Percentiles rank a stretch among this genome's conserved stretches.
Conservation (phyloP, 1,140 invertebrate species). For the Halyomorpha halys region DNA sequence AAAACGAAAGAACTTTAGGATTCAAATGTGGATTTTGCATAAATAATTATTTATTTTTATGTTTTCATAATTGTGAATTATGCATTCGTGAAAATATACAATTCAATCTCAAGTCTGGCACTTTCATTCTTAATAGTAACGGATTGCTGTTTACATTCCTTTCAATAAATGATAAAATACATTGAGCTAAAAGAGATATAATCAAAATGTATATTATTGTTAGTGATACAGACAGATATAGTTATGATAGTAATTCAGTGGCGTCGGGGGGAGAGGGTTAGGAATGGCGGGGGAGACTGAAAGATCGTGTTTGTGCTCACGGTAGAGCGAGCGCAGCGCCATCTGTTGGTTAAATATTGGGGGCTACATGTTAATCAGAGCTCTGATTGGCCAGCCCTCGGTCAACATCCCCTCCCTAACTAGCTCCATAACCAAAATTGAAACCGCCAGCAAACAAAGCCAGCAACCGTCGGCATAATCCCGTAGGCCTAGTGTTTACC, state of each 20-base stretch:
- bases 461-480: conserved; percentile 1
- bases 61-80: too few relatives aligned
- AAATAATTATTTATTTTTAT: too few relatives aligned
- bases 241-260: not conserved
- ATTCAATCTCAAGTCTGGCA: too few relatives aligned
- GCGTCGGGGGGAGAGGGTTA: not conserved
- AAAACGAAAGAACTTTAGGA: too few relatives aligned
- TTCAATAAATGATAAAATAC: too few relatives aligned
- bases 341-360: conserved; percentile 28
- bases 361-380: conserved; percentile 3
- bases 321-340: conserved; percentile 21
- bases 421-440: not conserved
- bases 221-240: not conserved
- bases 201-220: too few relatives aligned
- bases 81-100: too few relatives aligned
- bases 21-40: too few relatives aligned
- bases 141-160: too few relatives aligned
- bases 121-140: too few relatives aligned
- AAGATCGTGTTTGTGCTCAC: conserved; percentile 16
- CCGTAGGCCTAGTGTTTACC: not conserved
- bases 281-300: not conserved
- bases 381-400: conserved; percentile 2
- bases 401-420: not conserved
- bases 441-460: not conserved
- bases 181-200: too few relatives aligned